Evolutionary conservation across 2,797 vertebrate species (phyloP), one percentile per base, ranked within the genome.

Genomic region (Danio choprae): DNA sequence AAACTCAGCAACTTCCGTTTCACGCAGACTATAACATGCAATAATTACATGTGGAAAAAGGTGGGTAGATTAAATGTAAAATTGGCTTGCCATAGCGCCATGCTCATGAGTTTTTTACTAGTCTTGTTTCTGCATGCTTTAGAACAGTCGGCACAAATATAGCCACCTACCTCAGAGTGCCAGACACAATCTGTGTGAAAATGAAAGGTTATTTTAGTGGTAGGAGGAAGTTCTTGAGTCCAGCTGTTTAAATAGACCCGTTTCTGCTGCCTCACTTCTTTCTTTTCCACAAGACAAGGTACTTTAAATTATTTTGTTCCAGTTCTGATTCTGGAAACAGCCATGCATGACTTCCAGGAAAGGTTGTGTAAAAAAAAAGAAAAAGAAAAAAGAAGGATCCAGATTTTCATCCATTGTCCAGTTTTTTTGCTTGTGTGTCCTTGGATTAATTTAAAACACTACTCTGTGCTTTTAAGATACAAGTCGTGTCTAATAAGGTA

Each of bases 391-490:
- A 10, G 1, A 20, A 2, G n/a, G 40, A 22, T 62, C 6, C 13
- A 20, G 46, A 63, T 64, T 0, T n/a, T 2, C 68, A 72, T 41
- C 11, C 44, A 41, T 16, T 29, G 36, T 6, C 29, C 7, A 20
- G 56, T 51, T 50, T 56, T n/a, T 9, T 12, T 20, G 15, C 10
- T 12, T 7, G 15, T 4, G 43, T 55, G 64, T 18, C 62, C 53
- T 82, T 82, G 80, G 51, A 38, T 79, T 71, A 15, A 78, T 81
- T 71, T 65, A 50, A 64, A 77, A 48, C 41, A 63, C 64, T n/a
- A 3, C 7, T 16, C 29, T 7, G 13, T 63, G 56, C 3, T 12
- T 48, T 56, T 55, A 48, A 48, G 55, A 11, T 18, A 1, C 15
- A 69, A 22, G 12, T 62, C 46, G 36, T 50, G 4, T 58, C 43